phyloP scores from a whole-genome alignment of 2,113 vertebrate genomes.

The Bufo gargarizans region DNA sequence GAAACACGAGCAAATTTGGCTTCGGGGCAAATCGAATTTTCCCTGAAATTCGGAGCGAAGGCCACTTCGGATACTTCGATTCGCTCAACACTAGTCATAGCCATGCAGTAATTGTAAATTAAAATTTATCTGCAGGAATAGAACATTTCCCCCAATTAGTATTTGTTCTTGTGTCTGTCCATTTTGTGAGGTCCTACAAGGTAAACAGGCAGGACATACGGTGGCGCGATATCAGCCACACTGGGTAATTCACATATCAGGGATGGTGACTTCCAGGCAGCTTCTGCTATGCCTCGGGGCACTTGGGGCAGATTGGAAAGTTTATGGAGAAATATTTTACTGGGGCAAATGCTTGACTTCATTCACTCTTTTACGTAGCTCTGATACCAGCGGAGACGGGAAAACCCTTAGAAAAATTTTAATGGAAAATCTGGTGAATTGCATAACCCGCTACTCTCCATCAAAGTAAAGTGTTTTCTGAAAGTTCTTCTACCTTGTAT shows the following conservation, averaged over 20 bases:
- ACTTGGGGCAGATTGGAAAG: constrained; percentile 26
- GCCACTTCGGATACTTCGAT: too few species aligned
- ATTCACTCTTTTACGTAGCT: constrained; percentile 15
- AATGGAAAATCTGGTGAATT: neutral
- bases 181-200: constrained; percentile 1
- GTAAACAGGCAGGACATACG: constrained; percentile 5
- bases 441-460: neutral
- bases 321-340: constrained; percentile 44
- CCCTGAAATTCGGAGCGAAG: too few species aligned
- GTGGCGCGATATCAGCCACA: neutral
- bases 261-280: constrained; percentile 5
- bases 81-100: too few species aligned
- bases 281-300: constrained; percentile 12
- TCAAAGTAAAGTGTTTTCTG: neutral
- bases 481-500: neutral
- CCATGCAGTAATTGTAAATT: neutral
- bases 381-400: neutral
- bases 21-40: too few species aligned
- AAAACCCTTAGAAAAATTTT: constrained; percentile 24
- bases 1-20: too few species aligned
- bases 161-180: neutral
- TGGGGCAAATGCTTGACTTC: neutral
- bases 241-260: constrained; percentile 11
- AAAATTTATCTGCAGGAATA: neutral
- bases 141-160: constrained; percentile 3